Evolutionary conservation across 1,140 invertebrate genomes (phyloP).

Genomic region (Hypsibius dujardini): DNA sequence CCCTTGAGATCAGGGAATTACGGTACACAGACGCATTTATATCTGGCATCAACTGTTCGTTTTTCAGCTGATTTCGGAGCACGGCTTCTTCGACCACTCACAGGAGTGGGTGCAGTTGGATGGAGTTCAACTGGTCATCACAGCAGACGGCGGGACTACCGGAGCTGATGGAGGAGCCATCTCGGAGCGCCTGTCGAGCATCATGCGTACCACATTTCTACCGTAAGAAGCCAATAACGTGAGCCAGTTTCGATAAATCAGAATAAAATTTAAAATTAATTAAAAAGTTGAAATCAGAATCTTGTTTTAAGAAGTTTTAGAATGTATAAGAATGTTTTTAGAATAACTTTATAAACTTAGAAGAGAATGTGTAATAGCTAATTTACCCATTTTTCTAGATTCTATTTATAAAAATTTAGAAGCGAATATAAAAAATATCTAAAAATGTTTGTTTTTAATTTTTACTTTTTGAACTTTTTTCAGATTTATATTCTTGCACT

Average conservation of each 20-base stretch:
- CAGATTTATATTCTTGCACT: no score
- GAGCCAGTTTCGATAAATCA: not conserved
- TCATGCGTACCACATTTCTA: slow-evolving; percentile 21
- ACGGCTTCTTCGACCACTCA: slow-evolving; percentile 54
- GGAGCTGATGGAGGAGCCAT: not conserved
- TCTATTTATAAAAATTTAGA: no score
- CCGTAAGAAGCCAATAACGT: slow-evolving; percentile 18
- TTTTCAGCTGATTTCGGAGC: slow-evolving; percentile 45
- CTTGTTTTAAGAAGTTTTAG: no score
- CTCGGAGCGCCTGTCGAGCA: slow-evolving; percentile 23
- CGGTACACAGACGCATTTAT: not conserved
- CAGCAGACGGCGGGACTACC: slow-evolving; percentile 39
- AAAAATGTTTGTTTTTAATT: no score
- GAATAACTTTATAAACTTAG: no score
- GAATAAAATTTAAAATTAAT: not conserved
- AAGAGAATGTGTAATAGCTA: no score
- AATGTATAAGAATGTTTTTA: no score
- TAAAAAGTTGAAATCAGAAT: not conserved
- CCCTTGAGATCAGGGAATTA: not conserved
- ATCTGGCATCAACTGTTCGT: slow-evolving; percentile 21
- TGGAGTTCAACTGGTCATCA: slow-evolving; percentile 48
- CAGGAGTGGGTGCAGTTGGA: slow-evolving; percentile 58
- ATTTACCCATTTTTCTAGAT: no score
- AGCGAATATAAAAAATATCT: no score
- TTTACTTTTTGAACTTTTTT: no score